A percentile compares a stretch with the other conserved stretches of the same genome.
Evolutionary conservation across 2,797 vertebrate species (phyloP).

Genomic region (Sebastolobus alascanus): DNA sequence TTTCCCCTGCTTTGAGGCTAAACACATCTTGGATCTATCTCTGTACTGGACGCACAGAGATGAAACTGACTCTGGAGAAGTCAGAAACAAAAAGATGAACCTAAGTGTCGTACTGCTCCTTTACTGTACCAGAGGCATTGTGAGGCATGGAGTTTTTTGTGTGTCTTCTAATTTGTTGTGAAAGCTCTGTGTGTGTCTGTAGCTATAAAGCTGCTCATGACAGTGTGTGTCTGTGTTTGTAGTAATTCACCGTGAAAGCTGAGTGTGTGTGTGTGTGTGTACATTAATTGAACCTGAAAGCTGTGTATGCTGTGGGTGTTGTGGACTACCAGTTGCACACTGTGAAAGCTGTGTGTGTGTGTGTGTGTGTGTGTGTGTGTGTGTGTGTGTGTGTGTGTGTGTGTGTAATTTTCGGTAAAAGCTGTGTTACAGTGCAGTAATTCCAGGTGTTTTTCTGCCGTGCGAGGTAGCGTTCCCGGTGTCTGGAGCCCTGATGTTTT

Average conservation of each 20-base stretch:
- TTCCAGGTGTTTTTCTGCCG: conserved; percentile 46
- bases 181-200: conserved; percentile 33
- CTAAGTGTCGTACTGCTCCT: conserved; percentile 5
- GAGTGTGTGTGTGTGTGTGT: conserved; percentile 21
- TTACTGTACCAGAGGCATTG: not conserved
- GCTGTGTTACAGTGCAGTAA: conserved; percentile 44
- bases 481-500: conserved; percentile 23
- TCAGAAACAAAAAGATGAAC: not conserved
- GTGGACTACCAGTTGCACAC: no score
- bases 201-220: conserved; percentile 22
- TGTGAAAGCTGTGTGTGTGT: no score
- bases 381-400: not conserved
- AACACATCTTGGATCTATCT: not conserved
- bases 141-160: not conserved
- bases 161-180: conserved; percentile 18
- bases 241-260: conserved; percentile 52
- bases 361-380: conserved; percentile 5
- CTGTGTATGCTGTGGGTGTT: conserved; percentile 1
- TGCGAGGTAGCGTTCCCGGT: not conserved
- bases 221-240: conserved; percentile 32
- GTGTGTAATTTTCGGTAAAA: conserved; percentile 52
- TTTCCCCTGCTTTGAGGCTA: not conserved
- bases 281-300: conserved; percentile 40
- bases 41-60: no score
- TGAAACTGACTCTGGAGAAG: not conserved